Base-by-base conservation (phyloP, 2,888 invertebrate genomes). In the Dioctria linearis region DNA sequence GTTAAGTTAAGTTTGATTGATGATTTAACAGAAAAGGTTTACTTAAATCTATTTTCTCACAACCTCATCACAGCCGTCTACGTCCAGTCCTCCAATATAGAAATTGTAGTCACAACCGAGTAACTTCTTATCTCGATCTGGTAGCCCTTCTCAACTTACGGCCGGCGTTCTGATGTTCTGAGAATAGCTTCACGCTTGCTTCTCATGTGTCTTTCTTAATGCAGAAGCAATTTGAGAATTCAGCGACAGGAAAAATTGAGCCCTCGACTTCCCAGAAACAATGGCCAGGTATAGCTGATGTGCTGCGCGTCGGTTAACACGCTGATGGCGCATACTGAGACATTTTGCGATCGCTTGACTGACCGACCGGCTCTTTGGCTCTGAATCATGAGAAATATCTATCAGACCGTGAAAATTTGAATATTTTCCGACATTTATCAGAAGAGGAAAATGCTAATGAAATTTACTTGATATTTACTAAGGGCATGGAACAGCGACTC, bases 381-480 rank as follows among this genome's bases (percentile, higher is more conserved):
- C 46, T 71, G 57, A 57, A 57, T 65, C 65, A 65, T 75, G 75
- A 59, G 75, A 75, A 75, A 5, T 75, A 39, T 59, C 75, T 75
- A 75, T 13, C 61, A 75, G 75, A 75, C 75, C 75, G 43, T 75
- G 40, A 75, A 75, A 57, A 40, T 61, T 75, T 61, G 37, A 75
- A 75, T 75, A 75, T 59, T 65, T 65, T 65, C 65, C 37, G 65
- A 8, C 65, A 65, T 37, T 65, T 13, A 37, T 9, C 65, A 65
- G 40, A 65, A 5, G 6, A 13, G 25, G n/a, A 57, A 25, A 57
- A 57, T 57, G 11, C 11, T 57, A 57, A 57, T 57, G 57, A 11
- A 11, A 57, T 11, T 4, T 5, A 11, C 57, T 6, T 11, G 6
- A 9, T 51, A 9, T 4, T 57, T 13, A 57, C 57, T 8, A 57